Conservation (phyloP, 2,113 vertebrate genomes). For the Esox niger region DNA sequence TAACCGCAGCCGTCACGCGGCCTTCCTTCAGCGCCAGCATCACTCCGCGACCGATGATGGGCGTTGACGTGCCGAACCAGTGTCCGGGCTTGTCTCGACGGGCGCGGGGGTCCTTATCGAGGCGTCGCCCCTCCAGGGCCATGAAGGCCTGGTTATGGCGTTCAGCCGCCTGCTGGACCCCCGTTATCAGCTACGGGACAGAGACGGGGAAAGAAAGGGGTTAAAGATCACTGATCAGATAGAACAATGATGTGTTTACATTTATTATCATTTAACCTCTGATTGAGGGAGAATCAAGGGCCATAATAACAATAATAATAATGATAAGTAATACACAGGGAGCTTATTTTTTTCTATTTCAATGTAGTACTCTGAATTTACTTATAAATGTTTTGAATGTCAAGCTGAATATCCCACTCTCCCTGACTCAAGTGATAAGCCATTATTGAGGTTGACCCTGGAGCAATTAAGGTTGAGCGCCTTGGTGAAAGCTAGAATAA, state of each 20-base stretch:
- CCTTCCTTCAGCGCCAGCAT: slow-evolving; percentile 96
- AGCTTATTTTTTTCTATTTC: too few species aligned
- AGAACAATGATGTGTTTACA: not conserved
- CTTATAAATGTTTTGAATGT: too few species aligned
- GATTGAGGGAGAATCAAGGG: too few species aligned
- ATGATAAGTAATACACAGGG: too few species aligned
- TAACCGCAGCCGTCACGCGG: slow-evolving; percentile 83
- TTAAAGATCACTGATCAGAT: slow-evolving; percentile 3
- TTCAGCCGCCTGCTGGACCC: slow-evolving; percentile 94
- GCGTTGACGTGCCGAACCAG: slow-evolving; percentile 93
- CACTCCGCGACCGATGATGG: slow-evolving; percentile 92
- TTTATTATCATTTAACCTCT: too few species aligned
- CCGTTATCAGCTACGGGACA: slow-evolving; percentile 85
- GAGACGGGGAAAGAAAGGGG: not conserved
- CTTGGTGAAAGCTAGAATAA: too few species aligned
- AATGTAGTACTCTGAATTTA: too few species aligned
- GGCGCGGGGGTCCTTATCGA: slow-evolving; percentile 83
- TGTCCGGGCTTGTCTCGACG: slow-evolving; percentile 89
- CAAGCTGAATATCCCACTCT: too few species aligned
- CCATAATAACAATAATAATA: too few species aligned
- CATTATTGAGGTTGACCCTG: too few species aligned
- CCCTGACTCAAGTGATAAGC: too few species aligned
- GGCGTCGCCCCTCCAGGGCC: slow-evolving; percentile 92
- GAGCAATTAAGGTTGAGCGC: too few species aligned
- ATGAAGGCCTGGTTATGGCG: slow-evolving; percentile 97